phyloP scores from a whole-genome alignment of 1,140 invertebrate species.

The Phenacoccus solenopsis region DNA sequence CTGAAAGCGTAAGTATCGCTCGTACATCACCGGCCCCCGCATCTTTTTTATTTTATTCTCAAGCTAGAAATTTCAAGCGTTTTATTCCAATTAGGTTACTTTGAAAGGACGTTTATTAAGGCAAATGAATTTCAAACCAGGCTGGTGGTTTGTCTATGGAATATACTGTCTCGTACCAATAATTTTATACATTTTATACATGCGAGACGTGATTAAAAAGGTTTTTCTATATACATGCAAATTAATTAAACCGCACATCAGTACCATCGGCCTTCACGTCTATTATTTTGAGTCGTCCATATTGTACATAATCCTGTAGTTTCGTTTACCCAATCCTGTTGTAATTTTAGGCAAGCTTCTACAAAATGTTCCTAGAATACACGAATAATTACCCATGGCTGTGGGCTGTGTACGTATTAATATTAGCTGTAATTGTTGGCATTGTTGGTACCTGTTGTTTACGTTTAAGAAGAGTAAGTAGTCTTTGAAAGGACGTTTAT shows the following conservation, averaged over 20 bases:
- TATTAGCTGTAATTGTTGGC: conserved; percentile 40
- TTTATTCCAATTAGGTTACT: conserved; percentile 39
- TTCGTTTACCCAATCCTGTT: background rate
- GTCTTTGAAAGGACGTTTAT: conserved; percentile 55
- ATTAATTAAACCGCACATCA: background rate
- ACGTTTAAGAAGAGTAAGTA: conserved; percentile 24
- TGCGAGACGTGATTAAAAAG: conserved; percentile 29
- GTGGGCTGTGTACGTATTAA: conserved; percentile 73
- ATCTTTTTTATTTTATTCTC: background rate
- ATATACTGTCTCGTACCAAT: conserved; percentile 61
- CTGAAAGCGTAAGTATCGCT: conserved; percentile 47
- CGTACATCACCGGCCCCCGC: background rate
- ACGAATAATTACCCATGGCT: conserved; percentile 83
- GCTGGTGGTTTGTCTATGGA: conserved; percentile 63
- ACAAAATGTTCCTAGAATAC: conserved; percentile 64
- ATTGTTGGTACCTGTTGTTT: conserved; percentile 19
- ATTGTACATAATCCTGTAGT: background rate
- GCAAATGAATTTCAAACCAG: conserved; percentile 60
- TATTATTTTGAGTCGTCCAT: too few relatives aligned
- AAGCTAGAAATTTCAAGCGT: too few relatives aligned
- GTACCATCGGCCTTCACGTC: too few relatives aligned
- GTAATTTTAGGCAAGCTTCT: conserved; percentile 57
- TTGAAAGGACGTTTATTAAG: conserved; percentile 57
- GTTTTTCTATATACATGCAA: background rate
- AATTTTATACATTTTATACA: conserved; percentile 52